phyloP scores from a whole-genome alignment of 2,797 vertebrate genomes.

The Podarcis lilfordi region DNA sequence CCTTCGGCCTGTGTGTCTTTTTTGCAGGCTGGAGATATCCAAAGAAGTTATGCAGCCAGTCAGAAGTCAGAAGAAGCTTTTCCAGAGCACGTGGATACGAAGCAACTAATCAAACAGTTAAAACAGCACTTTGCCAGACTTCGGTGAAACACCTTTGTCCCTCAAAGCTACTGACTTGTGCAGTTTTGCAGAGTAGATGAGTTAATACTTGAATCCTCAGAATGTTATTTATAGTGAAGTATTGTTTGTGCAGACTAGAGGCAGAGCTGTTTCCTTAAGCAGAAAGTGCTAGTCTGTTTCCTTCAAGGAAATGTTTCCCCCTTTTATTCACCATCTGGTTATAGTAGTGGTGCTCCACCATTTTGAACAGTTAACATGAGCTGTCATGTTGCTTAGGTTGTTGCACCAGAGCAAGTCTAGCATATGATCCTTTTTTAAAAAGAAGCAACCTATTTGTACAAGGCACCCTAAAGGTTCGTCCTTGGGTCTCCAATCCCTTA shows the following conservation, averaged over 20 bases:
- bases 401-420: background rate
- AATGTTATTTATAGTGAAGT: background rate
- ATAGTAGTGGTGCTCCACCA: background rate
- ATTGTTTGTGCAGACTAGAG: background rate
- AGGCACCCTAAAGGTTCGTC: background rate
- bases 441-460: background rate
- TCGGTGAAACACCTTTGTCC: conserved; percentile 69
- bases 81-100: conserved; percentile 93
- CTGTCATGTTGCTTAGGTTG: background rate
- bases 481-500: background rate
- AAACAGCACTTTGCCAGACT: conserved; percentile 90
- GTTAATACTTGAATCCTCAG: background rate
- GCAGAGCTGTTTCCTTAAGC: background rate
- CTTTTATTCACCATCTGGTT: background rate
- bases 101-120: conserved; percentile 90
- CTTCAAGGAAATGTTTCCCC: background rate
- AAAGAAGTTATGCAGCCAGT: conserved; percentile 92
- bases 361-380: background rate
- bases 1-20: conserved; percentile 29
- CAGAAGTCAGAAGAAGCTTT: conserved; percentile 90
- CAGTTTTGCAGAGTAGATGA: conserved; percentile 18
- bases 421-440: background rate
- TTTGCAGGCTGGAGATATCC: conserved; percentile 92
- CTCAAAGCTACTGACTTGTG: background rate
- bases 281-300: background rate